phyloP scores from a whole-genome alignment of 2,113 vertebrate species.

The Phalacrocorax pelagicus region DNA sequence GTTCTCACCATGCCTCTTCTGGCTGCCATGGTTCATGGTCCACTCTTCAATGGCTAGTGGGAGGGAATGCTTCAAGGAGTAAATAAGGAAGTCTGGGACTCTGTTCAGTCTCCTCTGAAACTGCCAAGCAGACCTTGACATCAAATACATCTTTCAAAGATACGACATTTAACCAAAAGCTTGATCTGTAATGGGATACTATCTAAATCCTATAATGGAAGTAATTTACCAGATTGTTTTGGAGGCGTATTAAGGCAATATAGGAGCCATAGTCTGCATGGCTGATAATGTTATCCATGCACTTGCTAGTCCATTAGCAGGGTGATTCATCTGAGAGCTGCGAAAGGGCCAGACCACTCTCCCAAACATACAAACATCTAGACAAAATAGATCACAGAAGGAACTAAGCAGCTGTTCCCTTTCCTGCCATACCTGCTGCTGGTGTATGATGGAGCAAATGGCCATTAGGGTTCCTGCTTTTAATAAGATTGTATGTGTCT shows the following conservation, averaged over 20 bases:
- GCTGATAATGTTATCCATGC: constrained; percentile 59
- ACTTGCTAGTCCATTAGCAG: constrained; percentile 71
- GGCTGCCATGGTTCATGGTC: not conserved
- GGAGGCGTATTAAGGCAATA: constrained; percentile 55
- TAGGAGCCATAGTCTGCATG: constrained; percentile 45
- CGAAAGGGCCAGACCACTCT: not conserved
- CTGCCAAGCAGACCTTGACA: not conserved
- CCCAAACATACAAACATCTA: constrained; percentile 19
- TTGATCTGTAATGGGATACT: constrained; percentile 62
- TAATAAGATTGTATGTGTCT: constrained; percentile 15
- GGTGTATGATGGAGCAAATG: not conserved
- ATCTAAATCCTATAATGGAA: constrained; percentile 61
- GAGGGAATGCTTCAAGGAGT: not conserved
- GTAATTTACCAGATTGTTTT: constrained; percentile 70
- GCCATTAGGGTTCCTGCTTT: not conserved
- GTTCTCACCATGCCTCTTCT: not conserved
- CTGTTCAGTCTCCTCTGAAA: constrained; percentile 9
- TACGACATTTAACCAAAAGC: constrained; percentile 66
- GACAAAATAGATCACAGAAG: constrained; percentile 33
- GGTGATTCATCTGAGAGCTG: constrained; percentile 64
- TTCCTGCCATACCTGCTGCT: constrained; percentile 1
- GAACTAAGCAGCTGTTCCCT: constrained; percentile 13
- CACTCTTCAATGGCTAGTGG: not conserved
- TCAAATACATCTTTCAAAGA: constrained; percentile 48
- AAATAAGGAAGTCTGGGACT: not conserved